Evolutionary conservation across 2,888 invertebrate species (phyloP).

Genomic region (Xestia xanthographa): DNA sequence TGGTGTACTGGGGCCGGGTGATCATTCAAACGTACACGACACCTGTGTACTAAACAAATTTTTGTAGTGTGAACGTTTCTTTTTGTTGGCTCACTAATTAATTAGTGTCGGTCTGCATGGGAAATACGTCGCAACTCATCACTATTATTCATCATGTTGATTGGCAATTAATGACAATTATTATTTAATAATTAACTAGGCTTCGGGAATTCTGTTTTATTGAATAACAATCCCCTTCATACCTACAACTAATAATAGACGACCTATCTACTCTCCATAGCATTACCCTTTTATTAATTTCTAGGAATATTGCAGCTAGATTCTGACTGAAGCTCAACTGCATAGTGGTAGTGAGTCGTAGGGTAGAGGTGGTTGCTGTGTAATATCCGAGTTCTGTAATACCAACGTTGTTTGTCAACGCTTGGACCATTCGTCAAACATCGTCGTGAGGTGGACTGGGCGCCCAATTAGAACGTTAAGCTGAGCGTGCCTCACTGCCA

Average conservation of each 20-base stretch:
- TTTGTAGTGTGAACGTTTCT: slow-evolving; percentile 49
- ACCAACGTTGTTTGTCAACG: slow-evolving; percentile 69
- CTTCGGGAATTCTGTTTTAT: slow-evolving; percentile 19
- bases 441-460: slow-evolving; percentile 61
- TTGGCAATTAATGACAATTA: slow-evolving; percentile 24
- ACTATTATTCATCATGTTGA: slow-evolving; percentile 33
- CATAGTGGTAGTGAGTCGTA: slow-evolving; percentile 41
- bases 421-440: slow-evolving; percentile 70
- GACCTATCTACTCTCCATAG: background rate
- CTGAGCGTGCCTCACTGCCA: slow-evolving; percentile 70
- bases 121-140: slow-evolving; percentile 44
- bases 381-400: slow-evolving; percentile 61
- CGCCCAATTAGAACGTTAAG: slow-evolving; percentile 70
- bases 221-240: slow-evolving; percentile 22
- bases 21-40: slow-evolving; percentile 68
- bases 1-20: slow-evolving; percentile 64
- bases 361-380: slow-evolving; percentile 45
- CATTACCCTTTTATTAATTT: slow-evolving; percentile 25
- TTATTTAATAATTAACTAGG: slow-evolving; percentile 12
- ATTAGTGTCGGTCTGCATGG: slow-evolving; percentile 51
- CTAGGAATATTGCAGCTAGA: slow-evolving; percentile 43
- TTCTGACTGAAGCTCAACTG: slow-evolving; percentile 36
- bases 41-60: slow-evolving; percentile 59
- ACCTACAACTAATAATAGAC: slow-evolving; percentile 12
- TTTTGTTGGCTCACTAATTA: slow-evolving; percentile 55